phyloP scores from a whole-genome alignment of 2,113 vertebrate genomes.

The Caranx melampygus region DNA sequence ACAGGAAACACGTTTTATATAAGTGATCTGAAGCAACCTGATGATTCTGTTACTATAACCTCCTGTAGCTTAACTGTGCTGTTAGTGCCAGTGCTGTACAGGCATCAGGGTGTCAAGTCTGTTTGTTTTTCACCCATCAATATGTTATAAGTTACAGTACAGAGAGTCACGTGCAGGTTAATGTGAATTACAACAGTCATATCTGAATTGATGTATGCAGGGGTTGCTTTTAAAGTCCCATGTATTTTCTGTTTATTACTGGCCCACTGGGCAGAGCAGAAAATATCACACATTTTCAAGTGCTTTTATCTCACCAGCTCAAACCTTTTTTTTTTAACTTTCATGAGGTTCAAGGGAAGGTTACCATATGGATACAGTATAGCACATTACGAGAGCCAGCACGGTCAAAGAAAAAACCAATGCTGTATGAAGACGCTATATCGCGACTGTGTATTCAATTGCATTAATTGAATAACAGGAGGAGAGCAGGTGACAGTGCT shows the following conservation, averaged over 20 bases:
- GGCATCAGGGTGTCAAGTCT: neutral
- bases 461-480: constrained; percentile 77
- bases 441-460: constrained; percentile 70
- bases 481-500: constrained; percentile 73
- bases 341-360: constrained; percentile 48
- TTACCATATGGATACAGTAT: constrained; percentile 38
- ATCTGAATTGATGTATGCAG: constrained; percentile 13
- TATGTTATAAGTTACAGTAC: constrained; percentile 16
- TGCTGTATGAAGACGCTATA: constrained; percentile 38
- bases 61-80: neutral
- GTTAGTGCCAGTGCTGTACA: constrained; percentile 22
- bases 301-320: constrained; percentile 57
- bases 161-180: neutral
- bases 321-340: constrained; percentile 43
- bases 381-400: constrained; percentile 34
- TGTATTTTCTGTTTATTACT: constrained; percentile 24
- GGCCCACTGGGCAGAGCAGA: constrained; percentile 15
- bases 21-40: constrained; percentile 28
- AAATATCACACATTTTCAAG: constrained; percentile 47
- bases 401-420: constrained; percentile 52
- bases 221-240: constrained; percentile 30
- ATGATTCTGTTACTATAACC: constrained; percentile 1
- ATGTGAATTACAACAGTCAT: constrained; percentile 39
- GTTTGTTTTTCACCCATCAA: constrained; percentile 7
- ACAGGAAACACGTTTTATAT: constrained; percentile 30